A percentile compares a stretch with the other conserved stretches of the same genome.
Evolutionary conservation across 1,140 invertebrate genomes (phyloP).

Genomic region (Drosophila sturtevanti): DNA sequence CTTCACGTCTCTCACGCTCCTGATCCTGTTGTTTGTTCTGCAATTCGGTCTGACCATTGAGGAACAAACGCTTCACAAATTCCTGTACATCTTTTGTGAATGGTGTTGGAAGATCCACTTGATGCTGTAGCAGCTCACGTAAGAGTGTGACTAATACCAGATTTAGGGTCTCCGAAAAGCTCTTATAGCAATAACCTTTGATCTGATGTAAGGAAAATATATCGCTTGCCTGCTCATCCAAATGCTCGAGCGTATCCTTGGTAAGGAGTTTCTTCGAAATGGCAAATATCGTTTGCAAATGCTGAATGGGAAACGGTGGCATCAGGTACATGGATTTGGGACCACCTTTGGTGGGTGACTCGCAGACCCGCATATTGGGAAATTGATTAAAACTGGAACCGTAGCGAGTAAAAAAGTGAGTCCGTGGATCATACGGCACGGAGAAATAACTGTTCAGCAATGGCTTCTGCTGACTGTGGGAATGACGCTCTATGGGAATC

Average conservation of each 20-base stretch:
- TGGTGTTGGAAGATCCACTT: constrained; percentile 92
- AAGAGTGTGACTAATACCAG: constrained; percentile 96
- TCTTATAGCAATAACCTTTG: constrained; percentile 87
- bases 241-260: constrained; percentile 90
- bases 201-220: constrained; percentile 86
- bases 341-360: constrained; percentile 86
- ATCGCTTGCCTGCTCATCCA: constrained; percentile 93
- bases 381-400: constrained; percentile 96
- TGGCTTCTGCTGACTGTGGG: constrained; percentile 68
- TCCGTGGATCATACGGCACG: constrained; percentile 90
- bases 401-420: constrained; percentile 95
- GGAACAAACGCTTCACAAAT: constrained; percentile 90
- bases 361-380: constrained; percentile 88
- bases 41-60: constrained; percentile 96
- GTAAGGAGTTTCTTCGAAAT: constrained; percentile 94
- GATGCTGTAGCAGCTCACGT: constrained; percentile 94
- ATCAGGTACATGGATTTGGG: constrained; percentile 75
- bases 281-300: constrained; percentile 90
- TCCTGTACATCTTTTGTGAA: constrained; percentile 96
- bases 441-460: constrained; percentile 87
- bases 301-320: constrained; percentile 87
- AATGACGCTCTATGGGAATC: constrained; percentile 7
- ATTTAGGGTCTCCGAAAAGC: constrained; percentile 97
- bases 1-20: constrained; percentile 91
- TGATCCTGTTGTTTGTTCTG: constrained; percentile 92